phyloP scores from a whole-genome alignment of 2,113 vertebrate species.

The Salvator merianae region DNA sequence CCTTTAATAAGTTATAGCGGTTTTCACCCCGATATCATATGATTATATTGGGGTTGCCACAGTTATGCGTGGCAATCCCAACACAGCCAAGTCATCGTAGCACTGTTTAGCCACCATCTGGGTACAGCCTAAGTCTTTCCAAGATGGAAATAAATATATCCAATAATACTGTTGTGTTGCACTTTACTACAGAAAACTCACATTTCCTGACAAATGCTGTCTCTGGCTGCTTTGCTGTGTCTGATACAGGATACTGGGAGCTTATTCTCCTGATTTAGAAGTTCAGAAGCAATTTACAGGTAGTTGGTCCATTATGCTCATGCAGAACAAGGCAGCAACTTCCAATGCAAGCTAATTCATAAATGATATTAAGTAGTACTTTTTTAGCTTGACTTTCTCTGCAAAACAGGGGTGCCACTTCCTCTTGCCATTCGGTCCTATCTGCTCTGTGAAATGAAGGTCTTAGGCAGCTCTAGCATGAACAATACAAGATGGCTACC shows the following conservation, averaged over 20 bases:
- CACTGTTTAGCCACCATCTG: no score
- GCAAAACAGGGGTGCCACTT: not conserved
- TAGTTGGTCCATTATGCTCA: not conserved
- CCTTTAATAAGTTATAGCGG: no score
- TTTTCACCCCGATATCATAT: no score
- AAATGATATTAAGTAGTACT: not conserved
- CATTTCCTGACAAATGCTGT: not conserved
- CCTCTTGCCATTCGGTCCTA: not conserved
- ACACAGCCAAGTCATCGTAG: no score
- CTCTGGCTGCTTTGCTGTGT: not conserved
- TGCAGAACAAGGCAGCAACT: not conserved
- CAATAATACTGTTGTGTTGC: not conserved
- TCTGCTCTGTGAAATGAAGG: not conserved
- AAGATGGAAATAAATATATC: slow-evolving; percentile 7
- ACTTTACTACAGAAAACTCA: not conserved
- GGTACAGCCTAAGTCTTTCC: no score
- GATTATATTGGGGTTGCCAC: no score
- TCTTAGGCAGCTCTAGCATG: not conserved
- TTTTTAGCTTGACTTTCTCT: not conserved
- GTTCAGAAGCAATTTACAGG: not conserved
- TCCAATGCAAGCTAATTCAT: not conserved
- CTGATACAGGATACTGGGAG: not conserved
- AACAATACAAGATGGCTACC: not conserved
- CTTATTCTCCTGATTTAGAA: slow-evolving; percentile 1
- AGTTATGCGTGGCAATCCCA: no score